Evolutionary conservation across 2,797 vertebrate species (phyloP).

Genomic region (Steatocranus sp.): DNA sequence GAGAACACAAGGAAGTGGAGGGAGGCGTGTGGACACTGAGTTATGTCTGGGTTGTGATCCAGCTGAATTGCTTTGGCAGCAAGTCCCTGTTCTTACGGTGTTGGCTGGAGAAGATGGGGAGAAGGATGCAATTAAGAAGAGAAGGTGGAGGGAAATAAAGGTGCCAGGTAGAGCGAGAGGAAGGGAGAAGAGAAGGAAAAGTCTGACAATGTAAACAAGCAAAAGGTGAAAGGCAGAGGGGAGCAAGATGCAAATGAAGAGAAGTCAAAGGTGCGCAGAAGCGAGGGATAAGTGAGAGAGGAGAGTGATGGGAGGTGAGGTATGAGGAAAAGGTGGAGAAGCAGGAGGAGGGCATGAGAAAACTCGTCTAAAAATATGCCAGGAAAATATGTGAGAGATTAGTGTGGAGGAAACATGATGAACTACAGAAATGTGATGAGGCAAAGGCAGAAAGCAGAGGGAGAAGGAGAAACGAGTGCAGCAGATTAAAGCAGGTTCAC

Average conservation of each 20-base stretch:
- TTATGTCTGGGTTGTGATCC: conserved; percentile 33
- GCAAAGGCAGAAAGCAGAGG: background rate
- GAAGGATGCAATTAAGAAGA: background rate
- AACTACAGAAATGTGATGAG: background rate
- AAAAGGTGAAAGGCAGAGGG: conserved; percentile 30
- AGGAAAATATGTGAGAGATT: background rate
- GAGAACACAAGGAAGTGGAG: background rate
- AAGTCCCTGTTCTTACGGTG: conserved; percentile 3
- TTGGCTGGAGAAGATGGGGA: background rate
- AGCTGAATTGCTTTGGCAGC: conserved; percentile 33
- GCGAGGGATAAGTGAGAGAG: background rate
- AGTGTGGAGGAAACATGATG: background rate
- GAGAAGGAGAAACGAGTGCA: background rate
- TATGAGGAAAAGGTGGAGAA: background rate
- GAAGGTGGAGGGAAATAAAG: background rate
- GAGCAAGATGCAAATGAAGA: conserved; percentile 33
- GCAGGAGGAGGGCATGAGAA: background rate
- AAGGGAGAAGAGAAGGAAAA: background rate
- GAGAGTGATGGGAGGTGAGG: conserved; percentile 10
- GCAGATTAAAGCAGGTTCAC: background rate
- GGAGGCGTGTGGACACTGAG: conserved; percentile 3
- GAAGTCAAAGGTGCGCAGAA: background rate
- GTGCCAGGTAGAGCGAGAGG: background rate
- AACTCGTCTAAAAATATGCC: conserved; percentile 6
- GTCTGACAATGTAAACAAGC: conserved; percentile 4